These are phyloP conservation scores for Ctenopoma multispine DNA, from an alignment of 2,797 vertebrate genomes.

Conservation along the genomic window DNA sequence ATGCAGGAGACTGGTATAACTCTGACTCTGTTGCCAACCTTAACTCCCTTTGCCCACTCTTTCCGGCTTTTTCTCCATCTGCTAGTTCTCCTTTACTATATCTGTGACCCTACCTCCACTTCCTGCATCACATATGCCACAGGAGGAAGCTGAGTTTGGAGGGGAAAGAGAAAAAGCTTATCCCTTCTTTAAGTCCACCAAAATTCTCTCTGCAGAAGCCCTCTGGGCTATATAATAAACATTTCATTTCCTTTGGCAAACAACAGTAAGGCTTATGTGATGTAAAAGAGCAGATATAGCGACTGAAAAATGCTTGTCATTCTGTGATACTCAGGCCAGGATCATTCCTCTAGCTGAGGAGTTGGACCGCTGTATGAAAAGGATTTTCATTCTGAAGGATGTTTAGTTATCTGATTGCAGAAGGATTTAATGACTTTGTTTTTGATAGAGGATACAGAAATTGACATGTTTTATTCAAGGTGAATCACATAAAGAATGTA, in stretches of 20 bases:
- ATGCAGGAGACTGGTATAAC: conserved; percentile 23
- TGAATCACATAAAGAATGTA: not conserved
- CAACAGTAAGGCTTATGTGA: conserved; percentile 80
- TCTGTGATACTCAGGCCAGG: conserved; percentile 58
- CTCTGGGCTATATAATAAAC: conserved; percentile 80
- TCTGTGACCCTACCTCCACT: conserved; percentile 63
- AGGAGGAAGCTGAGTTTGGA: conserved; percentile 69
- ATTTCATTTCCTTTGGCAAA: conserved; percentile 87
- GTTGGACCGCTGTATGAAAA: conserved; percentile 36
- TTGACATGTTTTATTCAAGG: conserved; percentile 48
- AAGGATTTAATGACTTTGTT: conserved; percentile 31
- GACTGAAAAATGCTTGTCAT: conserved; percentile 71
- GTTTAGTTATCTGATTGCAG: conserved; percentile 43
- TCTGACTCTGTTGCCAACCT: conserved; percentile 37
- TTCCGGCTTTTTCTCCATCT: conserved; percentile 31
- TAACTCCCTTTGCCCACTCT: conserved; percentile 22
- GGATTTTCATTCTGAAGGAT: conserved; percentile 41
- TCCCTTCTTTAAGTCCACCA: conserved; percentile 76
- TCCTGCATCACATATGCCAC: conserved; percentile 64
- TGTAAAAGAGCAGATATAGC: conserved; percentile 78
- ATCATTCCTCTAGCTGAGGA: conserved; percentile 46
- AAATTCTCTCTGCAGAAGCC: conserved; percentile 67
- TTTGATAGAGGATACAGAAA: conserved; percentile 28
- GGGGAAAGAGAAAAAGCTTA: conserved; percentile 70
- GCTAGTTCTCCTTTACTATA: conserved; percentile 29